Conservation (phyloP, 2,888 invertebrate genomes). For the Plagodis dolabraria region DNA sequence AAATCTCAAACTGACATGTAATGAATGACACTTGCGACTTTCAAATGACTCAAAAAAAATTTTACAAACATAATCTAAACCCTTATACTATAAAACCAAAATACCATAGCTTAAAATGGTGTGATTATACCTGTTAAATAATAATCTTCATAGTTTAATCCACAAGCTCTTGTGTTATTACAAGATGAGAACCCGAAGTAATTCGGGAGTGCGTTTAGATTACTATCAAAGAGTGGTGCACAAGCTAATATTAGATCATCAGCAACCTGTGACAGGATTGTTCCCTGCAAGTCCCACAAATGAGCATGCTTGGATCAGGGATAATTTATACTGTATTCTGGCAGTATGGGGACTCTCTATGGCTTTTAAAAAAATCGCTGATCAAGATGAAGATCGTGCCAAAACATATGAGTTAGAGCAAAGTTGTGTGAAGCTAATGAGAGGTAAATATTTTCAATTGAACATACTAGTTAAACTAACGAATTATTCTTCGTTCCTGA, state of each 20-base stretch:
- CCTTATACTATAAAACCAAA: too few relatives aligned
- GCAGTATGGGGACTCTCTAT: conserved; percentile 99
- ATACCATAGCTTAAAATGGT: too few relatives aligned
- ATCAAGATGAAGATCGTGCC: conserved; percentile 98
- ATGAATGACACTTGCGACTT: conserved; percentile 60
- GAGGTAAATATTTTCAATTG: conserved; percentile 74
- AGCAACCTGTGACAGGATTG: conserved; percentile 98
- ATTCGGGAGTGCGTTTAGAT: conserved; percentile 96
- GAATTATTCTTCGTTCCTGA: too few relatives aligned
- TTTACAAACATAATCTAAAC: too few relatives aligned
- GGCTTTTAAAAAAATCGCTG: conserved; percentile 99
- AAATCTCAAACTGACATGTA: conserved; percentile 15
- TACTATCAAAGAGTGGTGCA: conserved; percentile 98
- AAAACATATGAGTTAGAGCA: conserved; percentile 99
- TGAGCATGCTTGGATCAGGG: conserved; percentile 99
- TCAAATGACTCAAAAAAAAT: conserved; percentile 64
- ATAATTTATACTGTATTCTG: conserved; percentile 98
- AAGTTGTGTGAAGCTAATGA: conserved; percentile 94
- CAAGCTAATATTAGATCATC: conserved; percentile 95
- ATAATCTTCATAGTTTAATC: too few relatives aligned
- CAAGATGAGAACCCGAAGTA: conserved; percentile 93
- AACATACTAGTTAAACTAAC: too few relatives aligned
- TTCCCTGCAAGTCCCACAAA: conserved; percentile 95
- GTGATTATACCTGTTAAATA: too few relatives aligned
- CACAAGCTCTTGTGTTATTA: too few relatives aligned